Evolutionary conservation across 2,113 vertebrate species (phyloP).

Genomic region (Eulacestoma nigropectus): DNA sequence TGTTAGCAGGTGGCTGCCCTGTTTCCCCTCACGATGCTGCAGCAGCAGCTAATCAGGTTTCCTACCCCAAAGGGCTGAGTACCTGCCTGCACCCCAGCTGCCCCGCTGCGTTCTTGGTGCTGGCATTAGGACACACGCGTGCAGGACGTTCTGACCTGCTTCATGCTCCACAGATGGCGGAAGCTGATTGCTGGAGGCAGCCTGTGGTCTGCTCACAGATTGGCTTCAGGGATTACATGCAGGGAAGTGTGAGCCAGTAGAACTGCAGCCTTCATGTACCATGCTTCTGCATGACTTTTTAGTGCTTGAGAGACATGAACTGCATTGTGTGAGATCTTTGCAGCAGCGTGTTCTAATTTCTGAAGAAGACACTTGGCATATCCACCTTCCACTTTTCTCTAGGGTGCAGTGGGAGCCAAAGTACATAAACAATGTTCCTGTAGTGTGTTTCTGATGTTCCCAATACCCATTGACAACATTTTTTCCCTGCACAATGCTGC

Average conservation of each 20-base stretch:
- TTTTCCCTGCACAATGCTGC: not conserved
- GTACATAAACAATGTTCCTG: not conserved
- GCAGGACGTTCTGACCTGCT: not conserved
- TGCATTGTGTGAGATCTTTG: not conserved
- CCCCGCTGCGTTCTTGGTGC: not conserved
- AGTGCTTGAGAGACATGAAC: not conserved
- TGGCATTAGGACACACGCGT: not conserved
- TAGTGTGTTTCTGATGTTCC: not conserved
- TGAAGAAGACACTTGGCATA: not conserved
- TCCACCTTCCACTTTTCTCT: not conserved
- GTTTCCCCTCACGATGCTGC: not conserved
- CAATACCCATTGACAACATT: not conserved
- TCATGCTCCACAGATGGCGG: accelerated
- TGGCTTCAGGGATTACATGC: not conserved
- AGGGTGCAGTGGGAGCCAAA: not conserved
- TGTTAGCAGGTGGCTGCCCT: not conserved
- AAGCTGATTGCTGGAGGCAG: not conserved
- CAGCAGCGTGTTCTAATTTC: not conserved
- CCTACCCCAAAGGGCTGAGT: not conserved
- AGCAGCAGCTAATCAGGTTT: not conserved
- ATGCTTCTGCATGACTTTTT: not conserved
- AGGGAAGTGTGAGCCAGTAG: not conserved
- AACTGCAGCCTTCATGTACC: not conserved
- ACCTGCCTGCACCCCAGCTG: not conserved
- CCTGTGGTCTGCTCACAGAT: not conserved